phyloP scores from a whole-genome alignment of 1,140 invertebrate species.

The Meloidogyne chitwoodi region DNA sequence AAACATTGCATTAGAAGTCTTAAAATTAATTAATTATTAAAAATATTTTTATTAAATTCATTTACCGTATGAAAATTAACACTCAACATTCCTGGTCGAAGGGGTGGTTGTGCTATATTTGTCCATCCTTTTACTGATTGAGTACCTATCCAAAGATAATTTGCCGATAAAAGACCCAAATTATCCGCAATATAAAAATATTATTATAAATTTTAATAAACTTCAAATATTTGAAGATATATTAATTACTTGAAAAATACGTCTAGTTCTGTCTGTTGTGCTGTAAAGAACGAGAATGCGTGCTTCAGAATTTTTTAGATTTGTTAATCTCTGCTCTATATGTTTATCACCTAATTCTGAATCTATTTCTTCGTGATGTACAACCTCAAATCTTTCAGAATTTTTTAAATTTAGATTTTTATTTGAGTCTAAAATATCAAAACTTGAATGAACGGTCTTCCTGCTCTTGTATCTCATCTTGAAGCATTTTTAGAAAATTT shows the following conservation, averaged over 20 bases:
- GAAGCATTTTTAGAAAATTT: constrained; percentile 38
- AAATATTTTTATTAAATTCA: background rate
- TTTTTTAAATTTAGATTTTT: background rate
- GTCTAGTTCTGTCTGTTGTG: constrained; percentile 77
- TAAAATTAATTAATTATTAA: constrained; percentile 1
- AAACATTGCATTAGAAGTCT: constrained; percentile 48
- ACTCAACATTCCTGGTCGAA: constrained; percentile 51
- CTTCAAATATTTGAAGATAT: too few species aligned
- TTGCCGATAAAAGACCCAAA: constrained; percentile 40
- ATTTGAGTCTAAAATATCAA: background rate
- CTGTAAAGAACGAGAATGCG: constrained; percentile 87
- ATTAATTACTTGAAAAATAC: constrained; percentile 75
- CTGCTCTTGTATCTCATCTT: constrained; percentile 39
- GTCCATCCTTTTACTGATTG: constrained; percentile 54
- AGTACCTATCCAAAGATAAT: constrained; percentile 57
- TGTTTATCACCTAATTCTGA: constrained; percentile 28
- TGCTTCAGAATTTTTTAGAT: constrained; percentile 82
- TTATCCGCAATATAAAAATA: constrained; percentile 33
- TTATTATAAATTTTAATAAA: too few species aligned
- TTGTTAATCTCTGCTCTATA: constrained; percentile 54
- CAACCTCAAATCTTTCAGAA: constrained; percentile 47
- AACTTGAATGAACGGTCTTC: constrained; percentile 46
- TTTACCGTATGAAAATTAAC: constrained; percentile 50
- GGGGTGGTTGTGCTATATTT: constrained; percentile 32
- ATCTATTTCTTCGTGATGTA: constrained; percentile 48